Evolutionary conservation across 2,888 invertebrate genomes (phyloP).

Genomic region (Clanis bilineata): DNA sequence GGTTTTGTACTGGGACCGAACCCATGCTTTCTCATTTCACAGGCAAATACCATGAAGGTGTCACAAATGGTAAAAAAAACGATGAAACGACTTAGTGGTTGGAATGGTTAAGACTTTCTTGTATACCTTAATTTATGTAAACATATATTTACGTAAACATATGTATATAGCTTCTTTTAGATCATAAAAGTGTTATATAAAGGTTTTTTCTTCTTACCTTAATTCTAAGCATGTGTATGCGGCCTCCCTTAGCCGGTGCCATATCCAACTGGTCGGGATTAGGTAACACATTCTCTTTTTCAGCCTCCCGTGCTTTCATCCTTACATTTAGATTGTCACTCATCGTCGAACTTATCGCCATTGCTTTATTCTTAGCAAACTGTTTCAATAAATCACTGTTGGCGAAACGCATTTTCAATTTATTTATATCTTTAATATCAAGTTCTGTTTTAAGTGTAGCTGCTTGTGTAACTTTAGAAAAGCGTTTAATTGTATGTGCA

Average conservation of each 20-base stretch:
- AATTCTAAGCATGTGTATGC: constrained; percentile 37
- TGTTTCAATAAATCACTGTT: constrained; percentile 34
- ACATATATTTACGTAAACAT: no score
- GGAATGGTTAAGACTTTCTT: no score
- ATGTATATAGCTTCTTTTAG: no score
- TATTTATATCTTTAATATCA: constrained; percentile 24
- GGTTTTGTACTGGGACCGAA: no score
- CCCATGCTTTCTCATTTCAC: no score
- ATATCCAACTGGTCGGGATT: constrained; percentile 48
- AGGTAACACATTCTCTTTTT: constrained; percentile 21
- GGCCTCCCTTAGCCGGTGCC: constrained; percentile 52
- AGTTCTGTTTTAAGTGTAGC: background rate
- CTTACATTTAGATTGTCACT: background rate
- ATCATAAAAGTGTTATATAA: no score
- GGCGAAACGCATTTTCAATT: constrained; percentile 32
- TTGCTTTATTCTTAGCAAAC: constrained; percentile 19
- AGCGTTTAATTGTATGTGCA: background rate
- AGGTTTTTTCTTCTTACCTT: constrained; percentile 47
- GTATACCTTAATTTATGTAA: no score
- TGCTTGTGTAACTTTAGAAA: background rate
- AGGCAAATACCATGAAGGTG: no score
- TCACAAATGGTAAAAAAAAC: no score
- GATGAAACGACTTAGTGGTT: no score
- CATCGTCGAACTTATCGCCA: background rate
- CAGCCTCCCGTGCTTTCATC: constrained; percentile 7